phyloP scores from a whole-genome alignment of 2,888 invertebrate species.

The Acrocyrtus sp. region DNA sequence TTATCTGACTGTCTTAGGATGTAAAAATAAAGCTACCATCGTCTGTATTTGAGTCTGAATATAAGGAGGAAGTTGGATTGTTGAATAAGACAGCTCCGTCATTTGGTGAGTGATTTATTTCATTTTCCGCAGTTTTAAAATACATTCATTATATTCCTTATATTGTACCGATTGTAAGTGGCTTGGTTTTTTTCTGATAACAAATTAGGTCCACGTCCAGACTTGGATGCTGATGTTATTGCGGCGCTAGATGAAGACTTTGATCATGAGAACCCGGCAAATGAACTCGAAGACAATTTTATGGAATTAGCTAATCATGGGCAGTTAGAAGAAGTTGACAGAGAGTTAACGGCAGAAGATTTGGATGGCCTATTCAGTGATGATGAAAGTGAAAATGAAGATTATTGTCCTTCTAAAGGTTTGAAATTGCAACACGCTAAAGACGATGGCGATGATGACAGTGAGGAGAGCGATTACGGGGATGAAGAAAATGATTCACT shows the following conservation, averaged over 20 bases:
- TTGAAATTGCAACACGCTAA: too few relatives aligned
- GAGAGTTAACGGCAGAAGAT: slow-evolving; percentile 45
- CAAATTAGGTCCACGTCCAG: slow-evolving; percentile 60
- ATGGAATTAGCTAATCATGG: slow-evolving; percentile 79
- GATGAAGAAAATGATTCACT: slow-evolving; percentile 66
- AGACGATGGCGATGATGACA: slow-evolving; percentile 29
- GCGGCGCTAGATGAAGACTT: slow-evolving; percentile 95
- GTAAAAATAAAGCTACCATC: slow-evolving; percentile 76
- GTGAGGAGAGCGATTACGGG: slow-evolving; percentile 51
- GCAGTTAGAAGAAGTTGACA: neutral
- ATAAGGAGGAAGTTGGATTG: slow-evolving; percentile 86
- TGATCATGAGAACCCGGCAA: slow-evolving; percentile 83
- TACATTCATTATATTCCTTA: neutral
- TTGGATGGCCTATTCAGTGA: slow-evolving; percentile 61
- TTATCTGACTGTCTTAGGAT: too few relatives aligned
- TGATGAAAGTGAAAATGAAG: slow-evolving; percentile 67
- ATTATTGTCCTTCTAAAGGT: too few relatives aligned
- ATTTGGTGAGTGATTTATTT: slow-evolving; percentile 68
- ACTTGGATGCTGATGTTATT: slow-evolving; percentile 91
- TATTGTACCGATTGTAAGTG: too few relatives aligned
- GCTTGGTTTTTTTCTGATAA: too few relatives aligned
- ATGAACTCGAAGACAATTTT: slow-evolving; percentile 92
- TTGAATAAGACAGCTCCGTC: slow-evolving; percentile 83
- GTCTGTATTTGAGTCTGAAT: slow-evolving; percentile 86
- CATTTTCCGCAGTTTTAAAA: neutral